Conservation (phyloP, 1,140 invertebrate genomes). For the Scylla paramamosain region DNA sequence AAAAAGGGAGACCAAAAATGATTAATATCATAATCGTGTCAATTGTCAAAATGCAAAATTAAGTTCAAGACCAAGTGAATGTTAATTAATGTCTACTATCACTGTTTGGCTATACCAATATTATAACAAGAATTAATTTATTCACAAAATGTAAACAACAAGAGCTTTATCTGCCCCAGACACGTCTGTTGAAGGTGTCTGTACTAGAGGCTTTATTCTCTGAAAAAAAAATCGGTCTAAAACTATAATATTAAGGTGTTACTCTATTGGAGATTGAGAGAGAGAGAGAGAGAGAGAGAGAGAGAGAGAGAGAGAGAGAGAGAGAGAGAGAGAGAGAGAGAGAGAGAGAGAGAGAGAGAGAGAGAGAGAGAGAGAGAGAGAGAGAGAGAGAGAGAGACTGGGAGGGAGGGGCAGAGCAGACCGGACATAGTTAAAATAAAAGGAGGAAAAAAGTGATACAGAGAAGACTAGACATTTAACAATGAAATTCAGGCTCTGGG, state of each 20-base stretch:
- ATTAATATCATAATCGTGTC: no score
- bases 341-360: slow-evolving; percentile 20
- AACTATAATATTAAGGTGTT: neutral
- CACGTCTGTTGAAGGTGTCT: neutral
- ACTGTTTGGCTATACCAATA: neutral
- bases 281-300: no score
- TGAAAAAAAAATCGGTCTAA: neutral
- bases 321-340: neutral
- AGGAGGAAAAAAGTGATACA: neutral
- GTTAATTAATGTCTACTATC: neutral
- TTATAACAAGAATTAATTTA: neutral
- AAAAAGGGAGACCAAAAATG: no score
- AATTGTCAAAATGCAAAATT: no score
- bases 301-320: no score
- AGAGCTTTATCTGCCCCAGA: neutral
- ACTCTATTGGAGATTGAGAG: neutral
- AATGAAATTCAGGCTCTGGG: neutral
- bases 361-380: slow-evolving; percentile 20
- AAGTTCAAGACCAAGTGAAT: no score
- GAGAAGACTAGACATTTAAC: neutral
- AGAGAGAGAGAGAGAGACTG: neutral
- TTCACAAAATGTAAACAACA: neutral
- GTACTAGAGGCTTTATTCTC: neutral
- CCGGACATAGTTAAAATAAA: neutral
- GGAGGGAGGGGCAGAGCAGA: neutral